Evolutionary conservation across 2,113 vertebrate species (phyloP), one percentile per base, ranked within the genome.

Genomic region (Erpornis zantholeuca): DNA sequence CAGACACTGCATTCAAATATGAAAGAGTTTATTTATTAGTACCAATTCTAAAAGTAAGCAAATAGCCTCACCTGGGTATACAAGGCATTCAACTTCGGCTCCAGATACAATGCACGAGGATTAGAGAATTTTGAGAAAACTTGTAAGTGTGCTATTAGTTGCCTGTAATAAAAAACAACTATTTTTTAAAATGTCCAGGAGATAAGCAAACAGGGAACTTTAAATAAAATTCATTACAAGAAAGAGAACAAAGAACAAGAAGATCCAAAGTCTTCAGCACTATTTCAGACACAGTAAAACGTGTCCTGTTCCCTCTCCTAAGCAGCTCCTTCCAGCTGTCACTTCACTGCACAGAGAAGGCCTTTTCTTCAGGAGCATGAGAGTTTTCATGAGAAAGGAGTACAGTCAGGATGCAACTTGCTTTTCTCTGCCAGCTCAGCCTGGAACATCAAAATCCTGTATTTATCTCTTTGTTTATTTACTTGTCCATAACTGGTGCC

Each of bases 91-190:
- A 99, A 96, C 80, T 98, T 99, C 73, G 97, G 97, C 96, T 99
- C 99, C 97, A 99, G 94, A 96, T 99, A 99, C 24, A 99, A 97
- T 1, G 99, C 96, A 54, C 98, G 98, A 50, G 99, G 99, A 98
- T 99, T 99, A 15, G 98, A 98, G 98, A 99, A 99, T 73, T 99
- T 99, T 66, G 99, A 98, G 72, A 99, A 99, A 82, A 99, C 98
- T 82, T 98, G 98, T 80, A 99, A 97, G 88, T 99, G 99, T 35
- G 97, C 96, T 38, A 99, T 98, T 61, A 99, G 98, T 38, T 99
- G 99, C 87, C 99, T 99, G 97, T 45, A 92, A 96, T 93, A 96
- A 7, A 90, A 44, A 91, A 42, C 9, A 50, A 54, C 15, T 24
- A 7, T 22, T 45, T 69, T 68, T 65, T 13, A 3, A 40, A 92